phyloP scores from a whole-genome alignment of 2,797 vertebrate genomes.

The Epinephelus awoara region DNA sequence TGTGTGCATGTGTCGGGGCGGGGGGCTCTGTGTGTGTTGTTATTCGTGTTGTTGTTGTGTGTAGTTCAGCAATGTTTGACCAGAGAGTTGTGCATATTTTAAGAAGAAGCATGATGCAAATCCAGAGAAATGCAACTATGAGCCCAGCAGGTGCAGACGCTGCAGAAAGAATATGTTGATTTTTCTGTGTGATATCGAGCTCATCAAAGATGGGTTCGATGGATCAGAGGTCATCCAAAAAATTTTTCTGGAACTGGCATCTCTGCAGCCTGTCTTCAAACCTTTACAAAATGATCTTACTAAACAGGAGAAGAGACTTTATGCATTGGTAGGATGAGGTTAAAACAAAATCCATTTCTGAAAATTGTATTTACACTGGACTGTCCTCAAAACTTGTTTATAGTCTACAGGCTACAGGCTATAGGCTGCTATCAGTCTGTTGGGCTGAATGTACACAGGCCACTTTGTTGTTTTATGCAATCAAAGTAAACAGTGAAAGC shows the following conservation, averaged over 20 bases:
- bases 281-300: background rate
- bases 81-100: conserved; percentile 43
- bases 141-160: background rate
- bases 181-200: background rate
- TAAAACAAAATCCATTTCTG: background rate
- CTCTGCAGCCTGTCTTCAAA: background rate
- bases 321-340: background rate
- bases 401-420: background rate
- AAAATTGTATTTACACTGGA: background rate
- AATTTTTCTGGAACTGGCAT: background rate
- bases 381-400: background rate
- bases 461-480: background rate
- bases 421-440: background rate
- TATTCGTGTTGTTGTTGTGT: conserved; percentile 24
- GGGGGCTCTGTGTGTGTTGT: background rate
- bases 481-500: background rate
- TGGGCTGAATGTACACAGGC: too few species aligned
- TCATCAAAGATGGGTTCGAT: background rate
- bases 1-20: conserved; percentile 30
- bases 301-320: background rate
- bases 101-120: conserved; percentile 44
- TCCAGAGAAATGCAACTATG: conserved; percentile 27
- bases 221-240: background rate
- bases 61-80: conserved; percentile 47
- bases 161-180: background rate